Evolutionary conservation across 30 jellyfish, hydroid and myxozoan genomes (phyloP).

Genomic region (Turritopsis rubra): DNA sequence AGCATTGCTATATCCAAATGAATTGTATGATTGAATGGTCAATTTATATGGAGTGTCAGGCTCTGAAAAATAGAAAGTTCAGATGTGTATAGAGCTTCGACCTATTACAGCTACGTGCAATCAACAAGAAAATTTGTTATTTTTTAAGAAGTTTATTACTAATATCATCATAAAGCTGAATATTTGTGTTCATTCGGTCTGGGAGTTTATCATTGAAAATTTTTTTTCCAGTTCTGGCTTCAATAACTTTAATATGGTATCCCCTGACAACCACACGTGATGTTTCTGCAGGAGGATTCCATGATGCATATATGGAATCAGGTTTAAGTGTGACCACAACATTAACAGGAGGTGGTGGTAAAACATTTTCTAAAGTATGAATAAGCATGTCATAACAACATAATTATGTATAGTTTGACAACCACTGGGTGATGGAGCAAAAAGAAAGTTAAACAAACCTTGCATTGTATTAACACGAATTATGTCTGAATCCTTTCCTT

Average conservation of each 20-base stretch:
- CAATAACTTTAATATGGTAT: constrained; percentile 43
- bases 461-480: constrained; percentile 29
- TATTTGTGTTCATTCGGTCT: constrained; percentile 25
- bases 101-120: no score
- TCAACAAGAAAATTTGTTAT: no score
- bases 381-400: no score
- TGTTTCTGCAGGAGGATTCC: constrained; percentile 54
- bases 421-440: neutral
- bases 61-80: constrained; percentile 12
- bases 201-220: neutral
- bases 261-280: constrained; percentile 61
- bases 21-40: constrained; percentile 25
- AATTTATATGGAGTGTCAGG: constrained; percentile 37
- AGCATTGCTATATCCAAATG: constrained; percentile 23
- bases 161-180: constrained; percentile 14
- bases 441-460: neutral
- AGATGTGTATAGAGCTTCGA: no score
- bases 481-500: constrained; percentile 37
- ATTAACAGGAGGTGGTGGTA: constrained; percentile 50
- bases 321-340: constrained; percentile 32
- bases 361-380: constrained; percentile 28
- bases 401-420: no score
- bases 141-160: no score
- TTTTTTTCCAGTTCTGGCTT: neutral
- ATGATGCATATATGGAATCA: constrained; percentile 36